Base-by-base conservation (phyloP, 2,888 invertebrate species). In the Mamestra brassicae region DNA sequence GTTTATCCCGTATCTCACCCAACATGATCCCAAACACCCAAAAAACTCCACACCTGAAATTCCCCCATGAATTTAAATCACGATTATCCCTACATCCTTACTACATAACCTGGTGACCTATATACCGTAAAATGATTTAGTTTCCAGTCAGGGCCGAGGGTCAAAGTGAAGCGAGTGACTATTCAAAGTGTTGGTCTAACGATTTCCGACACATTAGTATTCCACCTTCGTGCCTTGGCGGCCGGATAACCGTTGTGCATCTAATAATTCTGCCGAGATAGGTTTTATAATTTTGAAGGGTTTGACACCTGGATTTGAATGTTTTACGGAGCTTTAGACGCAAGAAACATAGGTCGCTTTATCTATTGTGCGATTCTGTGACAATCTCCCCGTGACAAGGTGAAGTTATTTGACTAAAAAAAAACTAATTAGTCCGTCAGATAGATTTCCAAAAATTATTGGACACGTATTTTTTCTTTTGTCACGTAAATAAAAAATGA, bases 101-200 rank as follows among this genome's bases (percentile, higher is more conserved):
- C 54, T n/a, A 6, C 52, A 68, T 38, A 80, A 55, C 77, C 57
- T 74, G 65, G 74, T 81, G 88, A 84, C 88, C 85, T 76, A 88
- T 78, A 68, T 86, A 52, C 71, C 78, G 64, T 76, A 63, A 77
- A 84, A 87, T 86, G 81, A 84, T 86, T 88, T 81, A 84, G 78
- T 78, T 86, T 81, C 81, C 38, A 86, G 81, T 79, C 85, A 86
- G 81, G 86, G 70, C 52, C 60, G 81, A 34, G 76, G 78, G 76
- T 81, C 85, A 73, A 67, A 88, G 72, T 34, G 78, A 71, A 57
- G 71, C 71, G 45, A 80, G 78, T 81, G 76, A 76, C 76, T 85
- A 76, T 85, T 87, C 87, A 88, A 79, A 85, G 88, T 86, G 87
- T 79, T 78, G 68, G 71, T 65, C 55, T 86, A 88, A 86, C 88